Base-by-base conservation (phyloP, 2,888 invertebrate genomes). In the Cryptus viduatorius region DNA sequence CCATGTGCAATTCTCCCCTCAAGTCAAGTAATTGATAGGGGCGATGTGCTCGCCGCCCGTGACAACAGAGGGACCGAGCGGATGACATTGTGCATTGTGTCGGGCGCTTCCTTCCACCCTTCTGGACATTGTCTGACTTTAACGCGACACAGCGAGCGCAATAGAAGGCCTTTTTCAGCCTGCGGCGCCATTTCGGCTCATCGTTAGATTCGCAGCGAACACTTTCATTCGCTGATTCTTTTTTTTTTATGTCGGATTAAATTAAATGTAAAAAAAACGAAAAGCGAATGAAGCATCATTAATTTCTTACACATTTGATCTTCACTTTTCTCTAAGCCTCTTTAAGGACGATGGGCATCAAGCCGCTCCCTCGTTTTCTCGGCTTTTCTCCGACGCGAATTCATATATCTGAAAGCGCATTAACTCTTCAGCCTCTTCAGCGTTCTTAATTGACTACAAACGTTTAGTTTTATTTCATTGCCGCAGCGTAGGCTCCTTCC, bases 401-500 rank as follows among this genome's bases (percentile, higher is more conserved):
- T 50, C 61, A 42, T 65, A 68, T 61, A 14, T 61, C 46, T 69
- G 64, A 86, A 89, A 88, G 89, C 89, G 87, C 87, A 90, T 91
- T 90, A 88, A 86, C 89, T 87, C 79, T 85, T 87, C 87, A 87
- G 82, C 80, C 82, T 83, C 89, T 85, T 87, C 87, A 87, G 82
- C 80, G 83, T 83, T 88, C 56, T 90, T 91, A 91, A 91, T 91
- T 91, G 92, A 91, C 92, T 90, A 88, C 90, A 90, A 91, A 89
- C 90, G 91, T 89, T 90, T 88, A 86, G 89, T 89, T 90, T 88
- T 91, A 89, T 91, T 91, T 89, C 80, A 79, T 82, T 48, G 37
- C 48, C 50, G 71, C 67, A 44, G 50, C 16, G 67, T 37, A 29
- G 14, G 59, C 12, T 59, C 61, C 56, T 65, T 7, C 4, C 37